Evolutionary conservation across 2,888 invertebrate species (phyloP).

Genomic region (Drosophila bunnanda): DNA sequence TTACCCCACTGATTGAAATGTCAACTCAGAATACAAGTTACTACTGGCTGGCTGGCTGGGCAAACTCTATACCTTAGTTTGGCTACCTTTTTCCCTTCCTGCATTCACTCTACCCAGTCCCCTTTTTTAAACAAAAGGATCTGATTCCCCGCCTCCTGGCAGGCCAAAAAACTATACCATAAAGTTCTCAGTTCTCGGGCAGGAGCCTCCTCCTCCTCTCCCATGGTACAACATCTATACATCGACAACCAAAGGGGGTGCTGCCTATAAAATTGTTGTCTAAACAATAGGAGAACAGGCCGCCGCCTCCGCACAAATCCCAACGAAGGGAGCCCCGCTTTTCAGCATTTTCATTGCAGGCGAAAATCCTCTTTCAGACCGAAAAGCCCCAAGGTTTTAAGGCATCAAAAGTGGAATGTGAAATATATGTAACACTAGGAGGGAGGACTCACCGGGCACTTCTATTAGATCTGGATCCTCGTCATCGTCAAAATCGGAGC

Average conservation of each 20-base stretch:
- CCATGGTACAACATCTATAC: background rate
- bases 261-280: slow-evolving; percentile 35
- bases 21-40: slow-evolving; percentile 14
- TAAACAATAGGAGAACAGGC: slow-evolving; percentile 24
- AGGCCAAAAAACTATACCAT: slow-evolving; percentile 19
- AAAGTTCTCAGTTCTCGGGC: slow-evolving; percentile 15
- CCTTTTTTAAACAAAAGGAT: background rate
- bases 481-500: slow-evolving; percentile 92
- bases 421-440: background rate
- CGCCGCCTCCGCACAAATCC: slow-evolving; percentile 8
- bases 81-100: background rate
- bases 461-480: slow-evolving; percentile 96
- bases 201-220: background rate
- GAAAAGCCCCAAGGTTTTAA: background rate
- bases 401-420: background rate
- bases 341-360: slow-evolving; percentile 4
- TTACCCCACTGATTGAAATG: slow-evolving; percentile 18
- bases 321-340: slow-evolving; percentile 7
- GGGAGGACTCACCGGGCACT: slow-evolving; percentile 90
- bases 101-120: background rate
- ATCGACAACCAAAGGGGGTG: slow-evolving; percentile 4
- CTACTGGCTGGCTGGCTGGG: slow-evolving; percentile 1
- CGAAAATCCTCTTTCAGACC: background rate
- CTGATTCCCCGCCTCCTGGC: background rate
- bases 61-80: background rate